Conservation (phyloP, 2,888 invertebrate species). For the Amorpha juglandis region DNA sequence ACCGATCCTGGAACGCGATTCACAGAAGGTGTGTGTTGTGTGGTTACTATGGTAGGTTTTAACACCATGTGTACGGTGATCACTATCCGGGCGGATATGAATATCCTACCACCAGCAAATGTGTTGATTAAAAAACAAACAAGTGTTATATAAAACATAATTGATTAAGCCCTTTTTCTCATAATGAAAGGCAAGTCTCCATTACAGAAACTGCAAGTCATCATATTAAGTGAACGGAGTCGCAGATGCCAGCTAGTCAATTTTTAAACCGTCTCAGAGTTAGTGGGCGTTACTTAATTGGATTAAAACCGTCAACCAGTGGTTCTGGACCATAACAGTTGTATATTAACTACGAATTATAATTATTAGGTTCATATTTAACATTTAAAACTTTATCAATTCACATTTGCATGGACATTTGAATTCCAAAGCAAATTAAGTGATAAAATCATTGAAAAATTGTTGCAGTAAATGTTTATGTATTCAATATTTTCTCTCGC, state of each 20-base stretch:
- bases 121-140: no score
- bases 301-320: conserved; percentile 23
- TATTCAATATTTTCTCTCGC: background rate
- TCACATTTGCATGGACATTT: conserved; percentile 4
- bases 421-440: conserved; percentile 16
- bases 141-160: no score
- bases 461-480: background rate
- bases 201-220: background rate
- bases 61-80: no score
- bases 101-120: no score
- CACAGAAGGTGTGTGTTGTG: no score
- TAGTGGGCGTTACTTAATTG: conserved; percentile 25
- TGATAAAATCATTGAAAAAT: conserved; percentile 15
- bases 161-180: background rate
- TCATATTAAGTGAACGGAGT: conserved; percentile 8
- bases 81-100: no score
- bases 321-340: conserved; percentile 14
- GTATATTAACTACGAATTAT: conserved; percentile 17
- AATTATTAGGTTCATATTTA: conserved; percentile 7
- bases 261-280: conserved; percentile 15
- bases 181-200: background rate
- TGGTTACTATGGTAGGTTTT: no score
- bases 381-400: conserved; percentile 2
- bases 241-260: background rate
- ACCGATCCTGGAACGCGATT: no score